A percentile compares a stretch with the other conserved stretches of the same genome.
Conservation (phyloP, 1,140 invertebrate species). For the Ceratina japonica region DNA sequence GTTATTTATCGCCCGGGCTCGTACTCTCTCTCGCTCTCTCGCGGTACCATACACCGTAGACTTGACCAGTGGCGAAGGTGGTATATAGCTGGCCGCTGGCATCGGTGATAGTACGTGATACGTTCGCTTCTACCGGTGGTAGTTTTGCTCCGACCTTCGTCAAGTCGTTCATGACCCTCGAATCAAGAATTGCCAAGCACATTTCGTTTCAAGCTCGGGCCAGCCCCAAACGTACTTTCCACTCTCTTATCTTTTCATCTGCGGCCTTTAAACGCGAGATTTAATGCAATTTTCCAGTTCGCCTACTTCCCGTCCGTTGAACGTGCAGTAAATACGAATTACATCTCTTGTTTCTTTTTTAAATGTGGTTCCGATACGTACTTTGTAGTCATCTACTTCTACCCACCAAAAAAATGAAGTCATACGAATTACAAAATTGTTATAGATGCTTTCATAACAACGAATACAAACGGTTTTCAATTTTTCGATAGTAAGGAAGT, state of each 20-base stretch:
- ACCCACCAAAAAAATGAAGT: no score
- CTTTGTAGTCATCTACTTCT: no score
- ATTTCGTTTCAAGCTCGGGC: conserved; percentile 26
- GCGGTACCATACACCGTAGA: conserved; percentile 50
- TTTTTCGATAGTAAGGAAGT: no score
- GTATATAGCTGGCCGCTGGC: conserved; percentile 56
- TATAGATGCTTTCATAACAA: no score
- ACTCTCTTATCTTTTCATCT: conserved; percentile 30
- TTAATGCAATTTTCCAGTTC: conserved; percentile 48
- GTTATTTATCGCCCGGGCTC: conserved; percentile 76
- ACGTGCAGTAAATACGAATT: background rate
- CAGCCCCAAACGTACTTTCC: conserved; percentile 5
- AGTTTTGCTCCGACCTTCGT: conserved; percentile 67
- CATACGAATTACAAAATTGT: no score
- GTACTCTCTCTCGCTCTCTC: conserved; percentile 59
- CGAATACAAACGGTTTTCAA: background rate
- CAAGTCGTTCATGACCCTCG: conserved; percentile 60
- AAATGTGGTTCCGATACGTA: no score
- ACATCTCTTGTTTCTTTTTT: no score
- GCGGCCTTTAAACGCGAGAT: conserved; percentile 68
- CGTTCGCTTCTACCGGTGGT: conserved; percentile 46
- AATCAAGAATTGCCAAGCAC: conserved; percentile 65
- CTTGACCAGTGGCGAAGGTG: conserved; percentile 62
- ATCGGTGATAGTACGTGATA: conserved; percentile 60
- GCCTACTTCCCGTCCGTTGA: background rate